phyloP scores from a whole-genome alignment of 2,888 invertebrate species.

The Torymus texanus region DNA sequence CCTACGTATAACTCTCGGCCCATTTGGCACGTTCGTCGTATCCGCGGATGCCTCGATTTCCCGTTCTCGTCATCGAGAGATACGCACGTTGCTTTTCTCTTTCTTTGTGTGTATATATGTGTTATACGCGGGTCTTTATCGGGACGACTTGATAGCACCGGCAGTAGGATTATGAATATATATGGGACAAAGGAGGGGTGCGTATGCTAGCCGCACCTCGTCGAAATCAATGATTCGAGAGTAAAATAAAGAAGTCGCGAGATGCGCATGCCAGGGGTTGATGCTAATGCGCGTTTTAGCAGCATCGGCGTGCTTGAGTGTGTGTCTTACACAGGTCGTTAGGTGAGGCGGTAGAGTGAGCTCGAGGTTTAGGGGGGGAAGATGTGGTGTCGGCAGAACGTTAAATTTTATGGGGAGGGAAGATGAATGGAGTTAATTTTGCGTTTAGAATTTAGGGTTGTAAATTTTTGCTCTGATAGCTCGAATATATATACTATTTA shows the following conservation, averaged over 20 bases:
- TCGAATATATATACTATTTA: no score
- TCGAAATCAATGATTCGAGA: slow-evolving; percentile 45
- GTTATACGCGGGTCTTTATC: slow-evolving; percentile 10
- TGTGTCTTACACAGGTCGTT: no score
- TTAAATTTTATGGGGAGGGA: neutral
- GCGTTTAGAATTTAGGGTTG: neutral
- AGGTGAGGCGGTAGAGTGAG: no score
- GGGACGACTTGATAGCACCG: neutral
- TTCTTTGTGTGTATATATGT: no score
- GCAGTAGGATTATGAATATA: slow-evolving; percentile 30
- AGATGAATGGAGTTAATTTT: slow-evolving; percentile 6
- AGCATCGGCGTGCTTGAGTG: no score
- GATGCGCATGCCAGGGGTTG: no score
- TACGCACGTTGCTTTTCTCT: no score
- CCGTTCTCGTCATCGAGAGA: neutral
- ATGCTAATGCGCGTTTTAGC: neutral
- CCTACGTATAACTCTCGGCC: slow-evolving; percentile 16
- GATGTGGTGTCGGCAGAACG: neutral
- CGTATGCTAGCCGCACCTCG: neutral
- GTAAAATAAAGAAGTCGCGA: slow-evolving; percentile 25
- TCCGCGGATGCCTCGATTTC: slow-evolving; percentile 18
- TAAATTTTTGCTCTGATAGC: no score
- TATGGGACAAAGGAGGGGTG: neutral
- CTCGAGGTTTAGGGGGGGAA: no score
- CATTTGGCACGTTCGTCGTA: slow-evolving; percentile 30